phyloP scores from a whole-genome alignment of 2,113 vertebrate species.

The Nycticebus coucang region DNA sequence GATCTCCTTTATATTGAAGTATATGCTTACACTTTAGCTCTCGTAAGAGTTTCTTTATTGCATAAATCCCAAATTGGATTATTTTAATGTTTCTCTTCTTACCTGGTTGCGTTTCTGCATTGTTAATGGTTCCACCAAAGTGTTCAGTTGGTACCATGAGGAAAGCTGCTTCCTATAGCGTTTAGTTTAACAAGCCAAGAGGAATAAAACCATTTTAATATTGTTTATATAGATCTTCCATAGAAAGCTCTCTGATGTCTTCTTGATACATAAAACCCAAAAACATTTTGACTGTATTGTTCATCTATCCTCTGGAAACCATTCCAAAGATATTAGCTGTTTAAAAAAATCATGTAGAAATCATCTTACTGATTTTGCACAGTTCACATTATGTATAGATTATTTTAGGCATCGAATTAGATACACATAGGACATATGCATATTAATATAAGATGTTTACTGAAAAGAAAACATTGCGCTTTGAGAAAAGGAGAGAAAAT shows the following conservation, averaged over 20 bases:
- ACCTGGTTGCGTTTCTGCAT: slow-evolving; percentile 34
- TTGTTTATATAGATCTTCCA: neutral
- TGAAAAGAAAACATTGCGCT: neutral
- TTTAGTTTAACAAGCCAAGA: neutral
- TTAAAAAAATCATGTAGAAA: neutral
- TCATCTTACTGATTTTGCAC: neutral
- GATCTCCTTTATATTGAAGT: neutral
- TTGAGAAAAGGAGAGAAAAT: slow-evolving; percentile 43
- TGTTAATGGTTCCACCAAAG: neutral
- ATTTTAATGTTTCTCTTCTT: neutral
- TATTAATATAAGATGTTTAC: neutral
- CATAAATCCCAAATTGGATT: neutral
- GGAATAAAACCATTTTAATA: neutral
- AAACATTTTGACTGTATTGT: neutral
- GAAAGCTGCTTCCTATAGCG: neutral
- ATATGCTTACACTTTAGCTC: neutral
- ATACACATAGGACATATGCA: neutral
- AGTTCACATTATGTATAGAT: neutral
- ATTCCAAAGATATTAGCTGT: neutral
- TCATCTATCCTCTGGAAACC: neutral
- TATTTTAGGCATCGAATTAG: slow-evolving; percentile 21
- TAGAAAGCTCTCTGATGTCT: neutral
- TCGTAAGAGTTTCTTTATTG: neutral
- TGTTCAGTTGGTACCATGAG: neutral
- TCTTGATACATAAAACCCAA: neutral